Percentiles rank a stretch among this genome's conserved stretches.
phyloP scores from a whole-genome alignment of 2,888 invertebrate genomes.

The Seira musarum region DNA sequence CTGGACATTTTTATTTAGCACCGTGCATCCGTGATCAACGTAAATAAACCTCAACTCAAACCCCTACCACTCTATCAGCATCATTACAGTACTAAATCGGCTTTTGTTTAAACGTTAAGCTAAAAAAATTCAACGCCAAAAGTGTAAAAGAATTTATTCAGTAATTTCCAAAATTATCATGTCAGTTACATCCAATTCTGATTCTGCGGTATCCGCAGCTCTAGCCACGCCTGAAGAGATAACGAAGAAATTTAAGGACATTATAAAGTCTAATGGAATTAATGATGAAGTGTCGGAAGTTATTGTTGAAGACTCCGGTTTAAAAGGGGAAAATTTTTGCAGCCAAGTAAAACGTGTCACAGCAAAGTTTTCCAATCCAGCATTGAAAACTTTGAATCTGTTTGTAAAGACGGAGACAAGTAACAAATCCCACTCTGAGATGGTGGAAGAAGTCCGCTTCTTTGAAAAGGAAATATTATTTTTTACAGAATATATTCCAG shows the following conservation, averaged over 20 bases:
- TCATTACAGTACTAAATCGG: too few species aligned
- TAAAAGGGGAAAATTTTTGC: constrained; percentile 48
- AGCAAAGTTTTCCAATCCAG: constrained; percentile 40
- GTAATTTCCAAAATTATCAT: too few species aligned
- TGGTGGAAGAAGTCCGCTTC: constrained; percentile 25
- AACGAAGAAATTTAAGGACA: background rate
- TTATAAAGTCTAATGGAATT: constrained; percentile 44
- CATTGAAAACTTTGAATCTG: constrained; percentile 39
- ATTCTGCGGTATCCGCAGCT: too few species aligned
- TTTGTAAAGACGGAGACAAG: constrained; percentile 49
- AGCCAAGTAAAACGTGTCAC: constrained; percentile 38
- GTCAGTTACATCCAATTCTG: too few species aligned
- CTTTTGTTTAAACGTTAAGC: too few species aligned
- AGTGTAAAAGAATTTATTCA: too few species aligned
- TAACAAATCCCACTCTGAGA: background rate
- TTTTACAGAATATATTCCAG: constrained; percentile 47
- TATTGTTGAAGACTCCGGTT: constrained; percentile 21
- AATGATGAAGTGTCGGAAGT: constrained; percentile 37
- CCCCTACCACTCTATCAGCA: too few species aligned
- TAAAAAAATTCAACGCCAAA: too few species aligned
- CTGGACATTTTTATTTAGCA: too few species aligned
- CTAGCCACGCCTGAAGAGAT: too few species aligned
- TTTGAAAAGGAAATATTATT: constrained; percentile 59
- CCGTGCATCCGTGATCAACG: too few species aligned
- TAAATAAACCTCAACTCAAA: too few species aligned